These are phyloP conservation scores for Cyclophora punctaria DNA, from an alignment of 2,888 invertebrate species.

Conservation along the genomic window DNA sequence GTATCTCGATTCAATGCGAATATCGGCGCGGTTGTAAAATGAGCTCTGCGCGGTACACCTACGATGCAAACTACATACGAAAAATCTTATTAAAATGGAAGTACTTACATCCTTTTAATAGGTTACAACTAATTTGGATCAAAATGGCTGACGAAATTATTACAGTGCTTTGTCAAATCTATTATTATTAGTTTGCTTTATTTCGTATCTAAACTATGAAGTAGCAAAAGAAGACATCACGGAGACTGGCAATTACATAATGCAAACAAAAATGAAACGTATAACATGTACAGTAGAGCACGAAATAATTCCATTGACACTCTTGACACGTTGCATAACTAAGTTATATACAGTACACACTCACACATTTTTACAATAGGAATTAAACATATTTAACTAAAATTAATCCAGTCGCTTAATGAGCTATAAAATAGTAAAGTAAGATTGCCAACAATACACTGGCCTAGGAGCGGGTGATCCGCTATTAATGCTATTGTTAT, in stretches of 20 bases:
- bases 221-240: slow-evolving; percentile 60
- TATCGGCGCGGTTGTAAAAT: slow-evolving; percentile 47
- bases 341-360: slow-evolving; percentile 68
- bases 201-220: slow-evolving; percentile 52
- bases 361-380: slow-evolving; percentile 71
- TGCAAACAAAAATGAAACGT: slow-evolving; percentile 5
- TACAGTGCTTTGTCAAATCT: slow-evolving; percentile 58
- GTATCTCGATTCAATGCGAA: slow-evolving; percentile 52
- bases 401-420: slow-evolving; percentile 72
- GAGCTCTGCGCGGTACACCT: slow-evolving; percentile 53
- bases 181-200: slow-evolving; percentile 45
- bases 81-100: slow-evolving; percentile 72
- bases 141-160: slow-evolving; percentile 66
- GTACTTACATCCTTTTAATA: slow-evolving; percentile 65
- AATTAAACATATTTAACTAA: slow-evolving; percentile 65
- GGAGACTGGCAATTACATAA: slow-evolving; percentile 36
- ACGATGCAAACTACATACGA: slow-evolving; percentile 62
- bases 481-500: slow-evolving; percentile 34
- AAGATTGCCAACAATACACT: slow-evolving; percentile 70
- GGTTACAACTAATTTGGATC: slow-evolving; percentile 65
- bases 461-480: slow-evolving; percentile 50
- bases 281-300: slow-evolving; percentile 48
- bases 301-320: slow-evolving; percentile 43
- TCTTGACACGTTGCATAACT: slow-evolving; percentile 51
- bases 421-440: slow-evolving; percentile 63